Conservation (phyloP, 2,888 invertebrate genomes). For the Beris chalybata region DNA sequence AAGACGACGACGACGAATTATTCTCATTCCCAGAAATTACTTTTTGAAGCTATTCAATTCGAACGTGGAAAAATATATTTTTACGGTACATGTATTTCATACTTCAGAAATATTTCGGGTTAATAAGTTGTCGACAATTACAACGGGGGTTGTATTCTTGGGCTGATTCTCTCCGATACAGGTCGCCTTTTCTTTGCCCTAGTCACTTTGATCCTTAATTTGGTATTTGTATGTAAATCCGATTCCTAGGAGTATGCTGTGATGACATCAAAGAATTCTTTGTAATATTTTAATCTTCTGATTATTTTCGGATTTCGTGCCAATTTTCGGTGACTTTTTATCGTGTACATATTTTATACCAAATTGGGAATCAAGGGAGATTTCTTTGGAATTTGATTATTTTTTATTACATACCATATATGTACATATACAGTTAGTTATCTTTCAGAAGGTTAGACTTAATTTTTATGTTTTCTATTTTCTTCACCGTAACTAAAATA, state of each 20-base stretch:
- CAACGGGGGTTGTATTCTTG: constrained; percentile 5
- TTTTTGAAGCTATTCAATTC: constrained; percentile 18
- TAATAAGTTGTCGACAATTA: constrained; percentile 32
- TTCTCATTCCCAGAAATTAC: constrained; percentile 8
- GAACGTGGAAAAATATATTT: constrained; percentile 36
- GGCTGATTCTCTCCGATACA: background rate
- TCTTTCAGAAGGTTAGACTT: too few relatives aligned
- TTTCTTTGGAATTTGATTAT: too few relatives aligned
- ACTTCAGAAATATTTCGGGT: constrained; percentile 26
- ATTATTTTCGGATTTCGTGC: constrained; percentile 32
- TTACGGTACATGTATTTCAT: constrained; percentile 28
- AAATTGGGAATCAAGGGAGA: too few relatives aligned
- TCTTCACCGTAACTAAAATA: too few relatives aligned
- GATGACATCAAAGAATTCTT: constrained; percentile 30
- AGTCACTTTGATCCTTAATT: constrained; percentile 7
- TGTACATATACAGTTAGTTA: too few relatives aligned
- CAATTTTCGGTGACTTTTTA: constrained; percentile 20
- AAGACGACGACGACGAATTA: constrained; percentile 3
- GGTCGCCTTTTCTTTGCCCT: constrained; percentile 21
- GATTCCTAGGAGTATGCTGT: too few relatives aligned
- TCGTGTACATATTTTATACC: too few relatives aligned
- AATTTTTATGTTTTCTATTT: too few relatives aligned
- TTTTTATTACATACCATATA: too few relatives aligned
- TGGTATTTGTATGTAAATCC: constrained; percentile 14
- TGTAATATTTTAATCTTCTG: constrained; percentile 35